A percentile compares a stretch with the other conserved stretches of the same genome.
Evolutionary conservation across 2,797 vertebrate genomes (phyloP).

Genomic region (Ctenochaetus hawaiiensis): DNA sequence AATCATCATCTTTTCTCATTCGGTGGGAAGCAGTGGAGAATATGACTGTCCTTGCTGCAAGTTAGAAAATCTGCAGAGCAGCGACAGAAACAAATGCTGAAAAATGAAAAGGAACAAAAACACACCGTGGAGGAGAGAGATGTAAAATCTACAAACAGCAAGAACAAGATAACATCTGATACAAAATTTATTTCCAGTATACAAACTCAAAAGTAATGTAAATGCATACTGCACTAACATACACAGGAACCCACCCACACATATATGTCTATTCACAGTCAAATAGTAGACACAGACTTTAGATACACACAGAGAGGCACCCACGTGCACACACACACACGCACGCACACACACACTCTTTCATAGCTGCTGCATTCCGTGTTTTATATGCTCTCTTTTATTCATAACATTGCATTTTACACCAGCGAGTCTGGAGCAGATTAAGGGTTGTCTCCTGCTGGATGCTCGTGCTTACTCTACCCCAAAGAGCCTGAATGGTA

Average conservation of each 20-base stretch:
- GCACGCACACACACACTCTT: constrained; percentile 46
- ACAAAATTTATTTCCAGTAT: constrained; percentile 1
- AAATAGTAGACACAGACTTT: constrained; percentile 40
- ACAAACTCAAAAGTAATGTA: neutral
- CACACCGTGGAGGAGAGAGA: neutral
- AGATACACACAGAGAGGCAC: constrained; percentile 22
- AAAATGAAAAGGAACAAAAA: neutral
- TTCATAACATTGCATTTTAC: constrained; percentile 85
- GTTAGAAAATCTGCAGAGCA: constrained; percentile 6
- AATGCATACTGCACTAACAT: constrained; percentile 28
- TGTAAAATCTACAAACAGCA: neutral
- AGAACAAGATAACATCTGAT: neutral
- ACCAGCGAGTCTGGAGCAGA: constrained; percentile 82
- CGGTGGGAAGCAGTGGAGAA: constrained; percentile 23
- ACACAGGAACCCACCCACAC: constrained; percentile 36
- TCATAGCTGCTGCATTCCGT: constrained; percentile 78
- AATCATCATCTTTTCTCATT: constrained; percentile 43
- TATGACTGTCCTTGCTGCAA: constrained; percentile 18
- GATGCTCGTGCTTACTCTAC: constrained; percentile 81
- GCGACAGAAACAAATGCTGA: neutral
- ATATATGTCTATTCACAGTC: constrained; percentile 29
- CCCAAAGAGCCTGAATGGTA: constrained; percentile 80
- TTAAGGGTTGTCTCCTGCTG: constrained; percentile 81
- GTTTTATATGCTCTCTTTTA: constrained; percentile 83
- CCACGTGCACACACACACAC: constrained; percentile 37